Percentiles rank a stretch among this genome's conserved stretches.
These are phyloP conservation scores for Drosophila murphyi DNA, from an alignment of 1,140 invertebrate species.

Conservation along the genomic window DNA sequence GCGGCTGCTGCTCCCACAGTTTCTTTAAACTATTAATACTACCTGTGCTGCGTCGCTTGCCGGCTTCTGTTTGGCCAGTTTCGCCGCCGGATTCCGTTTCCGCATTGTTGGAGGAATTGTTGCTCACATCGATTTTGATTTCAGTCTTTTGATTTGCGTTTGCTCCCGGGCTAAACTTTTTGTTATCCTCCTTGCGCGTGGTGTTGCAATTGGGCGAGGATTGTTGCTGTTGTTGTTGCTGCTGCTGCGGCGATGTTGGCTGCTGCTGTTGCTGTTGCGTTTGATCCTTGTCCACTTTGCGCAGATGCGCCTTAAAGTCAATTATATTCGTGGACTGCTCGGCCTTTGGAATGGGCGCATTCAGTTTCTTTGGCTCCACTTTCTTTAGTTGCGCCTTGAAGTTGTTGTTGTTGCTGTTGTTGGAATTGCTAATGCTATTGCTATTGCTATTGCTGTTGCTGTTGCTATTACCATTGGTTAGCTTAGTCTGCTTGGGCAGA, in stretches of 20 bases:
- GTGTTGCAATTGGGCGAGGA: conserved; percentile 62
- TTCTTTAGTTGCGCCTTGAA: conserved; percentile 89
- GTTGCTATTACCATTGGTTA: conserved; percentile 56
- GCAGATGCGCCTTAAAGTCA: conserved; percentile 93
- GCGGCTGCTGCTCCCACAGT: conserved; percentile 91
- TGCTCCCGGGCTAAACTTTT: conserved; percentile 53
- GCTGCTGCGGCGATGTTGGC: conserved; percentile 6
- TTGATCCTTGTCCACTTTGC: conserved; percentile 89
- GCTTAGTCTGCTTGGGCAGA: conserved; percentile 83
- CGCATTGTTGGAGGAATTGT: conserved; percentile 56
- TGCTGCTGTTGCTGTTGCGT: conserved; percentile 23
- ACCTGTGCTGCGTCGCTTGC: conserved; percentile 95
- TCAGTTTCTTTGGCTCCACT: conserved; percentile 87
- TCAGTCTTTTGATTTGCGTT: conserved; percentile 83
- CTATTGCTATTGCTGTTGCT: not conserved
- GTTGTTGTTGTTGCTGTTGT: conserved; percentile 73
- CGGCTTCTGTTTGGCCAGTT: conserved; percentile 86
- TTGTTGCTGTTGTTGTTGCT: conserved; percentile 16
- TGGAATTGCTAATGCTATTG: conserved; percentile 13
- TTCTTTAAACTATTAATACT: conserved; percentile 97
- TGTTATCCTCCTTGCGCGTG: conserved; percentile 59
- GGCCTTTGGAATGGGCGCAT: conserved; percentile 85
- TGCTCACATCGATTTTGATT: conserved; percentile 82
- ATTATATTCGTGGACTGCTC: conserved; percentile 87
- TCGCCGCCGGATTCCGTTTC: conserved; percentile 9